Percentiles rank a stretch among this genome's conserved stretches.
These are phyloP conservation scores for Varanus salvator DNA, from an alignment of 2,113 vertebrate species.

Conservation along the genomic window DNA sequence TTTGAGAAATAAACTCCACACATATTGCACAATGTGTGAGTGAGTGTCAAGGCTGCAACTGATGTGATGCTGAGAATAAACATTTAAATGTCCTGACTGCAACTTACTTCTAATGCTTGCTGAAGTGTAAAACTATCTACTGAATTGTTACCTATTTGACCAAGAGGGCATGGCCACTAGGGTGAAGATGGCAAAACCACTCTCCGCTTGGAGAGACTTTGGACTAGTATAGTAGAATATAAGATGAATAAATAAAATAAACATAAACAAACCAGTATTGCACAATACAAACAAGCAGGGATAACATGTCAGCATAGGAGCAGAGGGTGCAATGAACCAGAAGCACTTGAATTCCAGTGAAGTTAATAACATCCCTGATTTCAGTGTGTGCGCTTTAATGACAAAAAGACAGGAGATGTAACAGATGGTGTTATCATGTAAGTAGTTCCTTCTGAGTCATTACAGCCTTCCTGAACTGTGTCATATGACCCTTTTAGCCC, in stretches of 20 bases:
- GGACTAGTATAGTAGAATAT: no score
- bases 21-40: neutral
- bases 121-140: neutral
- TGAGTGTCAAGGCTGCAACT: neutral
- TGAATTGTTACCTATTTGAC: neutral
- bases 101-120: neutral
- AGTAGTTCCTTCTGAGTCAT: neutral
- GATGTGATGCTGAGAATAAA: neutral
- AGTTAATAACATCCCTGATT: neutral
- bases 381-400: neutral
- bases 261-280: no score
- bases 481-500: neutral
- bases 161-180: neutral
- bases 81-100: accelerated
- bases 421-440: neutral
- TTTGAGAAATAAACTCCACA: neutral
- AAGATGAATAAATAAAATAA: no score
- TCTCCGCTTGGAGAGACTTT: no score
- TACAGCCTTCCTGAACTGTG: neutral
- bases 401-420: neutral
- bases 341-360: neutral
- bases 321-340: neutral
- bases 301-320: neutral
- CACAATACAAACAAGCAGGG: neutral
- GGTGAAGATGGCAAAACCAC: neutral